Evolutionary conservation across 2,797 vertebrate species (phyloP).

Genomic region (Phoebastria nigripes): DNA sequence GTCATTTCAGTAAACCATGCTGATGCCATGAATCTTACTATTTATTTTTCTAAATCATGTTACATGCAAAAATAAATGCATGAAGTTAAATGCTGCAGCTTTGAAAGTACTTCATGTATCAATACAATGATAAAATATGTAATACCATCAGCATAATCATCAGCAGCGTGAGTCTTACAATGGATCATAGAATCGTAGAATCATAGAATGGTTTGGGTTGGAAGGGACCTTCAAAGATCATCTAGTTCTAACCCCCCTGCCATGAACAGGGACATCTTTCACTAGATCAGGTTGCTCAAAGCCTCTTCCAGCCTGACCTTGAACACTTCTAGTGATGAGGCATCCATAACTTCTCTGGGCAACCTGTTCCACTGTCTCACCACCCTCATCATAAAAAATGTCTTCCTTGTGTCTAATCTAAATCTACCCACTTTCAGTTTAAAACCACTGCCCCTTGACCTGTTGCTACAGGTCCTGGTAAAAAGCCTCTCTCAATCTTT

Average conservation of each 20-base stretch:
- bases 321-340: neutral
- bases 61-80: neutral
- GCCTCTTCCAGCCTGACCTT: neutral
- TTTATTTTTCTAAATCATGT: neutral
- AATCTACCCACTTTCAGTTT: neutral
- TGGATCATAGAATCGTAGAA: neutral
- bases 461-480: neutral
- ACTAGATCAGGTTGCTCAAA: neutral
- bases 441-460: neutral
- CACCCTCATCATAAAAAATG: rapidly evolving
- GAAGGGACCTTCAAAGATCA: neutral
- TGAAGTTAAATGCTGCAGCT: neutral
- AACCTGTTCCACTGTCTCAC: neutral
- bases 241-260: rapidly evolving
- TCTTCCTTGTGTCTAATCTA: neutral
- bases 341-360: rapidly evolving
- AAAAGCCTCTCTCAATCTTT: neutral
- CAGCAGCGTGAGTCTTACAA: neutral
- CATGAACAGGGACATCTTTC: neutral
- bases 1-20: neutral
- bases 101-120: neutral
- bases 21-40: neutral
- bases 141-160: neutral
- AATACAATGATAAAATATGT: neutral
- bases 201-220: neutral